phyloP scores from a whole-genome alignment of 2,113 vertebrate genomes.

The human (Homo sapiens) region DNA sequence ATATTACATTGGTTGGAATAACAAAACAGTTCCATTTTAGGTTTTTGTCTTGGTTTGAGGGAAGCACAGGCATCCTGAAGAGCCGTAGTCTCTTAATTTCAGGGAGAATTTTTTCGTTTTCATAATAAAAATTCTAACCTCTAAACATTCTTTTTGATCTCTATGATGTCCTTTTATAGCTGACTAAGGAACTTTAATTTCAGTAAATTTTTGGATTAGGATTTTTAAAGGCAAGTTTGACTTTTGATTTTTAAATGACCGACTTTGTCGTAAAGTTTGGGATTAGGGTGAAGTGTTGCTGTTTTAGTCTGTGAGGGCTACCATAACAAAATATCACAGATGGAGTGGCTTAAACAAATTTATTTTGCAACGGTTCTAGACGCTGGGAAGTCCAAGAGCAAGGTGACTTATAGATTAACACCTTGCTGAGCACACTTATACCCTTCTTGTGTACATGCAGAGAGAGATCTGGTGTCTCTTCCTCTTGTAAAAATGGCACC shows the following conservation, averaged over 20 bases:
- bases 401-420: no score
- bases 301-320: not conserved
- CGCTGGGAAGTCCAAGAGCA: not conserved
- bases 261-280: not conserved
- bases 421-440: not conserved
- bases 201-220: not conserved
- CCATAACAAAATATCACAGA: not conserved
- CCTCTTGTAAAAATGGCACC: not conserved
- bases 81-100: not conserved
- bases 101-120: not conserved
- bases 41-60: not conserved
- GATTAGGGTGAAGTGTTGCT: not conserved
- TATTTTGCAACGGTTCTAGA: not conserved
- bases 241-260: constrained; percentile 9
- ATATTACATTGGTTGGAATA: not conserved
- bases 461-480: not conserved
- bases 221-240: constrained; percentile 21
- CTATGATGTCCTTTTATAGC: not conserved
- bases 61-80: not conserved
- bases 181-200: not conserved
- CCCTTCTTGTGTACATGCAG: not conserved
- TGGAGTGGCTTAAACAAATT: not conserved
- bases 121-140: not conserved
- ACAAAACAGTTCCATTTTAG: not conserved
- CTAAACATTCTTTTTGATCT: not conserved